Evolutionary conservation across 2,888 invertebrate genomes (phyloP).

Genomic region (Cylindroiulus punctatus): DNA sequence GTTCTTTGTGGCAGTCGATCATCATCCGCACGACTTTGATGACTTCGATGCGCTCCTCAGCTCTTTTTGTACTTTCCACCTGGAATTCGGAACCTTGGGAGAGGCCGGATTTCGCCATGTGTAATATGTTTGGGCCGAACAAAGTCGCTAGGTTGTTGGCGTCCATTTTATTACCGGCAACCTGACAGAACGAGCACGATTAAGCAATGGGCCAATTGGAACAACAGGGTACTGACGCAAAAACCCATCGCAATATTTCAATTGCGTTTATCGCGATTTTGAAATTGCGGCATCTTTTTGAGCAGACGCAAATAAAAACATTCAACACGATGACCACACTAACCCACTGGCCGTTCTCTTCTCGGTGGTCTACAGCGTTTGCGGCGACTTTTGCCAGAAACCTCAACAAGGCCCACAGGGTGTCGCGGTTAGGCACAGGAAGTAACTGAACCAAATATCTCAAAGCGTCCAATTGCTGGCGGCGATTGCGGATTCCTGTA

Average conservation of each 20-base stretch:
- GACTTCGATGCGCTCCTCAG: constrained; percentile 84
- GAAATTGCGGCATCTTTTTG: too few species aligned
- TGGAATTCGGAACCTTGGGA: constrained; percentile 64
- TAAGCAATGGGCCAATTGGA: neutral
- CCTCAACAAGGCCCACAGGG: constrained; percentile 81
- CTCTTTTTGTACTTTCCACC: constrained; percentile 69
- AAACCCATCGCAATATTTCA: too few species aligned
- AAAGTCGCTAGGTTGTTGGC: constrained; percentile 89
- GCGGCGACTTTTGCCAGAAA: constrained; percentile 83
- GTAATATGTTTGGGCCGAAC: constrained; percentile 93
- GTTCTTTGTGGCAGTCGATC: constrained; percentile 77
- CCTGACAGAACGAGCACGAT: constrained; percentile 65
- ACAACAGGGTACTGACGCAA: too few species aligned
- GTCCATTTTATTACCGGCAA: constrained; percentile 92
- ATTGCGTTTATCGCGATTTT: too few species aligned
- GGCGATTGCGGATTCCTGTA: constrained; percentile 82
- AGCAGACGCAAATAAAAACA: too few species aligned
- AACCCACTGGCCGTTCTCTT: constrained; percentile 67
- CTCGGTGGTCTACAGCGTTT: constrained; percentile 75
- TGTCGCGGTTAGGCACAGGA: constrained; percentile 89
- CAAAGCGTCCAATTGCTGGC: constrained; percentile 83
- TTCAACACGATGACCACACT: constrained; percentile 56
- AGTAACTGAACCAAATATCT: constrained; percentile 85
- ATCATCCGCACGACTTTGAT: constrained; percentile 87
- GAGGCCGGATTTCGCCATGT: constrained; percentile 75